phyloP scores from a whole-genome alignment of 2,888 invertebrate genomes.

The Carterocephalus palaemon region DNA sequence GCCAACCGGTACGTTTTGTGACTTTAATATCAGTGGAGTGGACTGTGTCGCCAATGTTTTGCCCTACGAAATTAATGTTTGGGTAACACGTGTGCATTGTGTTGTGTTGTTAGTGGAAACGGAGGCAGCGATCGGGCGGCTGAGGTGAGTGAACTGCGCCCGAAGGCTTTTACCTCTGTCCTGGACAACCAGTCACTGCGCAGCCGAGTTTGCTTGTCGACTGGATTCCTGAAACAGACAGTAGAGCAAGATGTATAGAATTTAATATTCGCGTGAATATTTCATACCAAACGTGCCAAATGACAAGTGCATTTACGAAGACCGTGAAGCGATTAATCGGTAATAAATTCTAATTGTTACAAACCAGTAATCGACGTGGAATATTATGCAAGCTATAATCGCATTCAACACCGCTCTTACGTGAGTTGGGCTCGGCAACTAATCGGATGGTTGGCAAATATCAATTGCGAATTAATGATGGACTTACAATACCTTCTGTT shows the following conservation, averaged over 20 bases:
- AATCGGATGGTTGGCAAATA: too few relatives aligned
- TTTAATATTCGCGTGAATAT: too few relatives aligned
- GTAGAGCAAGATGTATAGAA: neutral
- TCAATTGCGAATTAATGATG: too few relatives aligned
- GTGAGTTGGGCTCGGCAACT: too few relatives aligned
- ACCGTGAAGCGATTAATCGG: too few relatives aligned
- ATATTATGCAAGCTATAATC: neutral
- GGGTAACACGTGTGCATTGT: slow-evolving; percentile 40
- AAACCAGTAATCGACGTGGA: neutral
- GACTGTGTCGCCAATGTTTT: slow-evolving; percentile 56
- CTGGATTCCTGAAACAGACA: slow-evolving; percentile 1
- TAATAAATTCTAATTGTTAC: neutral
- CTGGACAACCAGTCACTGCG: slow-evolving; percentile 22
- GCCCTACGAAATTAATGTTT: slow-evolving; percentile 44
- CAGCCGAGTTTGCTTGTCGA: slow-evolving; percentile 22
- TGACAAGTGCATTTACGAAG: too few relatives aligned
- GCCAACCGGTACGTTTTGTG: slow-evolving; percentile 54
- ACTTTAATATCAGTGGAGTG: slow-evolving; percentile 59
- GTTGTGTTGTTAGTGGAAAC: slow-evolving; percentile 33
- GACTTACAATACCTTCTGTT: neutral
- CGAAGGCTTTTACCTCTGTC: slow-evolving; percentile 49
- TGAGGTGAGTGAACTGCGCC: slow-evolving; percentile 61
- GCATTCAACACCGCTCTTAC: too few relatives aligned
- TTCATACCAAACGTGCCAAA: too few relatives aligned
- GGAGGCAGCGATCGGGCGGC: slow-evolving; percentile 45